Percentiles rank a stretch among this genome's conserved stretches.
phyloP scores from a whole-genome alignment of 2,888 invertebrate genomes.

The Sarcophaga caerulescens region DNA sequence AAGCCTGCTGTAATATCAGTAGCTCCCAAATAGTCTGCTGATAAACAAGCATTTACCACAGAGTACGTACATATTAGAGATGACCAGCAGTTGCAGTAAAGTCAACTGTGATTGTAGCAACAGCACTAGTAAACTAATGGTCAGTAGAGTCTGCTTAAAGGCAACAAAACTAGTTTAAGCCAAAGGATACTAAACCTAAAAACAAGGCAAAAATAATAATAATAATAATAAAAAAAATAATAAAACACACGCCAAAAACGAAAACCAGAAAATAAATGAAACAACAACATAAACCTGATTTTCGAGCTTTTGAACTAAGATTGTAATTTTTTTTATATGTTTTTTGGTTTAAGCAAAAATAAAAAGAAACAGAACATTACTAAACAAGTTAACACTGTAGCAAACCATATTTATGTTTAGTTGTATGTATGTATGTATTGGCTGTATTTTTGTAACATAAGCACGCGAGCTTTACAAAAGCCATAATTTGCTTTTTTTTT shows the following conservation, averaged over 20 bases:
- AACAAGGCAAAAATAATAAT: neutral
- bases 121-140: constrained; percentile 49
- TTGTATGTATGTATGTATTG: no score
- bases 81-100: constrained; percentile 25
- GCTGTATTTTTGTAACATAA: constrained; percentile 24
- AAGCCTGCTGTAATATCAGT: constrained; percentile 36
- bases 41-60: constrained; percentile 11
- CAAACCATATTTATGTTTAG: constrained; percentile 28
- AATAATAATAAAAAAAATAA: no score
- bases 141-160: constrained; percentile 35
- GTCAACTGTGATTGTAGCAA: neutral
- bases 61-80: neutral
- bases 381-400: constrained; percentile 58
- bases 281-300: constrained; percentile 60
- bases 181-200: constrained; percentile 51
- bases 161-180: constrained; percentile 58
- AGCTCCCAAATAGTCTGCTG: constrained; percentile 39
- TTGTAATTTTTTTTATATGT: constrained; percentile 14
- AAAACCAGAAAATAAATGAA: constrained; percentile 5
- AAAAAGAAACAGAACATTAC: constrained; percentile 26
- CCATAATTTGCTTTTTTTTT: constrained; percentile 13
- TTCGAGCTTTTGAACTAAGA: constrained; percentile 49
- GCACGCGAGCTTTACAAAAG: constrained; percentile 58
- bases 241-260: neutral
- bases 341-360: constrained; percentile 33